These are phyloP conservation scores for Anhinga anhinga DNA, from an alignment of 2,113 vertebrate genomes.

Conservation along the genomic window DNA sequence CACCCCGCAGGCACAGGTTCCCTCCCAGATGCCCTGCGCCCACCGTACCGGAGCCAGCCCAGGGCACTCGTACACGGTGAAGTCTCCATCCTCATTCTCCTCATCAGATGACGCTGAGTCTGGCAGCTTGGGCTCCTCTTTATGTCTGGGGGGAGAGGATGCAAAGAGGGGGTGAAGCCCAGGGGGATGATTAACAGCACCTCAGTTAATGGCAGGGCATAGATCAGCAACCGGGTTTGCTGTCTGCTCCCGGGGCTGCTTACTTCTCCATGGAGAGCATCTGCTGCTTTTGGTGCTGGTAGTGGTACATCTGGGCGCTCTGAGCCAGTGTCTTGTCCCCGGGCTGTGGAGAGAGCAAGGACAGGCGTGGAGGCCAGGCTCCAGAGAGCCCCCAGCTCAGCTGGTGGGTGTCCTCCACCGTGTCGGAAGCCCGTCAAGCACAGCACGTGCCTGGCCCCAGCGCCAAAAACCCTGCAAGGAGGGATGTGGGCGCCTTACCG, in stretches of 20 bases:
- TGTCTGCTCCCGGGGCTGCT: not conserved
- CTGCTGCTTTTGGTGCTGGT: constrained; percentile 96
- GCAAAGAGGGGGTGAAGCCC: not conserved
- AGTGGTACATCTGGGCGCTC: constrained; percentile 94
- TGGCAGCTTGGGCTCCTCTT: constrained; percentile 82
- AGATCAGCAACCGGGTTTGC: not conserved
- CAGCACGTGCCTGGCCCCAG: fast-evolving
- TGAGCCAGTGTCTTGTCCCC: constrained; percentile 91
- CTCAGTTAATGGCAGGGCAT: not conserved
- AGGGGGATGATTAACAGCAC: not conserved
- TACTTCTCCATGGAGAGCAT: constrained; percentile 93
- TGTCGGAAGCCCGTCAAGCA: not conserved
- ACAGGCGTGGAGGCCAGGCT: fast-evolving
- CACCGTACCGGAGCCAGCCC: constrained; percentile 89
- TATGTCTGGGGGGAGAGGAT: constrained; percentile 72
- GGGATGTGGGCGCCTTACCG: constrained; percentile 61
- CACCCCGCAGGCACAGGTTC: fast-evolving
- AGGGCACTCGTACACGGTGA: constrained; percentile 95
- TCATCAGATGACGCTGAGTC: constrained; percentile 87
- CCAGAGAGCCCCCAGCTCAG: not conserved
- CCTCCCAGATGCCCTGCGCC: fast-evolving
- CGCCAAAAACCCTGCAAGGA: not conserved
- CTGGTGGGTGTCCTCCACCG: fast-evolving
- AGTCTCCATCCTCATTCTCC: constrained; percentile 94
- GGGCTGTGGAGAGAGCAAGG: constrained; percentile 65